phyloP scores from a whole-genome alignment of 2,888 invertebrate species.

The Leptopilina drosophilae region DNA sequence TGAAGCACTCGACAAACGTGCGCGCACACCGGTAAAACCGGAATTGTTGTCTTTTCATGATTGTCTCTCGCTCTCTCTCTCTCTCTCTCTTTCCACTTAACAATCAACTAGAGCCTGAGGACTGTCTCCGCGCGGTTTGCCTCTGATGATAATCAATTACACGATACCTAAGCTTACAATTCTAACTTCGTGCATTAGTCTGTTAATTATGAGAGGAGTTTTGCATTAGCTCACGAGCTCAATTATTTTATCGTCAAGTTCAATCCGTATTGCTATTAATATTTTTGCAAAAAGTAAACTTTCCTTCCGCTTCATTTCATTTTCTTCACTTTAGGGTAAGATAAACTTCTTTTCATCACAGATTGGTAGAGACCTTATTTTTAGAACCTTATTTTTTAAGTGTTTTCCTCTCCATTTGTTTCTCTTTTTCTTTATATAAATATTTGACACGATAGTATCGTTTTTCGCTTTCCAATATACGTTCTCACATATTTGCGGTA shows the following conservation, averaged over 20 bases:
- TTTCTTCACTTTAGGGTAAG: too few species aligned
- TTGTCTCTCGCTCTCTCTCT: background rate
- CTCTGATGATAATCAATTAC: slow-evolving; percentile 17
- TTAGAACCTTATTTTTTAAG: too few species aligned
- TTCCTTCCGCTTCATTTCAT: too few species aligned
- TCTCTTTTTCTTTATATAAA: too few species aligned
- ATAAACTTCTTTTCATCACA: too few species aligned
- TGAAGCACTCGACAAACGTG: background rate
- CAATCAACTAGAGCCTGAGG: slow-evolving; percentile 5
- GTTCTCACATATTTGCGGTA: too few species aligned
- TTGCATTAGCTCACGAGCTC: background rate
- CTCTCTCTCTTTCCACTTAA: slow-evolving; percentile 2
- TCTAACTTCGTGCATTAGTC: slow-evolving; percentile 6
- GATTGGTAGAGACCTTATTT: too few species aligned
- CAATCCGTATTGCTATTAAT: background rate
- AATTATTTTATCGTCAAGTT: background rate
- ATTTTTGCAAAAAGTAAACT: too few species aligned
- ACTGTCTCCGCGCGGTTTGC: background rate
- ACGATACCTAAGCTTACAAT: background rate
- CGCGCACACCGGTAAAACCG: slow-evolving; percentile 2
- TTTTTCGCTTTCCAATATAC: too few species aligned
- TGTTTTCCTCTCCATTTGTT: too few species aligned
- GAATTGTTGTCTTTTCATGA: slow-evolving; percentile 4
- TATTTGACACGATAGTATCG: too few species aligned
- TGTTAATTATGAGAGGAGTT: background rate